Percentiles rank a stretch among this genome's conserved stretches.
Evolutionary conservation across 2,888 invertebrate species (phyloP).

Genomic region (Tetranychus piercei): DNA sequence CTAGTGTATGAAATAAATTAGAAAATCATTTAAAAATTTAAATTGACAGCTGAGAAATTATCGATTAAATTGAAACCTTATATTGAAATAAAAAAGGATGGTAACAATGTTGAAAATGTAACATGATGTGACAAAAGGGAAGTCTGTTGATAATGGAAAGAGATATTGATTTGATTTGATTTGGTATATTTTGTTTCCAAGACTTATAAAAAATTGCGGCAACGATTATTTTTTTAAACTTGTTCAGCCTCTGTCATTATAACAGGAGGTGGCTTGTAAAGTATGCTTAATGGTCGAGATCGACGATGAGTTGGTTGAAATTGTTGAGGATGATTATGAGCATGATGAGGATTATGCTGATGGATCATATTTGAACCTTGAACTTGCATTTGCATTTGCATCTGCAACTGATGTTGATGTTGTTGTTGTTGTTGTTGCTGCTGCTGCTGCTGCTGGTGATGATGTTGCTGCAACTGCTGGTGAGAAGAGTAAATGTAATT

Average conservation of each 20-base stretch:
- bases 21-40: no score
- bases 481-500: neutral
- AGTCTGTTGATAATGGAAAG: no score
- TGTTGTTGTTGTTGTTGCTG: conserved; percentile 13
- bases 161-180: no score
- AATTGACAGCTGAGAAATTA: no score
- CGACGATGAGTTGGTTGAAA: conserved; percentile 21
- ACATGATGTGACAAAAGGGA: no score
- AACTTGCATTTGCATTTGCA: conserved; percentile 14
- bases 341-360: neutral
- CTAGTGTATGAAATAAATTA: no score
- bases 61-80: no score
- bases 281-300: conserved; percentile 27
- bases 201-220: no score
- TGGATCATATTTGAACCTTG: conserved; percentile 3
- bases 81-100: no score
- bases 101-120: no score
- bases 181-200: no score
- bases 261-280: conserved; percentile 28
- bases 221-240: conserved; percentile 12
- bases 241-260: conserved; percentile 25
- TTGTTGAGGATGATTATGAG: conserved; percentile 2
- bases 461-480: neutral
- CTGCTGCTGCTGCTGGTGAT: neutral
- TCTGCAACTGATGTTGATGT: conserved; percentile 17